Evolutionary conservation across 2,888 invertebrate species (phyloP), one percentile per base, ranked within the genome.

Genomic region (Endomychus coccineus): DNA sequence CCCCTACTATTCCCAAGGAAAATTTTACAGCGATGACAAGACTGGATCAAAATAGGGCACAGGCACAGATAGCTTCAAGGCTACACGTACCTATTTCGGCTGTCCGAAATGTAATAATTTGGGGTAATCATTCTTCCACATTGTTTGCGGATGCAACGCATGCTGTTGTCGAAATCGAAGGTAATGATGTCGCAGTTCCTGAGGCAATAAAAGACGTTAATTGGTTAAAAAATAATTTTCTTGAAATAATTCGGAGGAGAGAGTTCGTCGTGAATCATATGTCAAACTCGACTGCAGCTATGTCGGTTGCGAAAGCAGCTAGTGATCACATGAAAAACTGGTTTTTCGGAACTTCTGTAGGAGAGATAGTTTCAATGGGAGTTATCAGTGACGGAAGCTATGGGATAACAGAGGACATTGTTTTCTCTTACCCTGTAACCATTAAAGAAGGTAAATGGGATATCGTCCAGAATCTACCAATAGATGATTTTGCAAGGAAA

Each of bases 81-180:
- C 52, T 84, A 21, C 74, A 74, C 10, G 71, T 80, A 1, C 74
- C 76, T 43, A 80, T 89, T 16, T 76, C 78, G 42, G 74, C 81
- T 58, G 86, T 55, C 1, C 78, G 78, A 55, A 95, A 95, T 62
- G 83, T 94, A 10, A 84, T 94, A 43, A 97, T 99, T 63, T 99
- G 98, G 98, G 98, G 98, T 27, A 99, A 98, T 69, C 98, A 98
- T 66, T 97, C 97, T 0, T 89, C 92, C 3, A 99, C 98, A 5
- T 97, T 98, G 70, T 97, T 87, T 67, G 97, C 98, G 4, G 98
- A 98, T 71, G 84, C 86, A 0, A 72, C 77, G 16, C 80, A 85
- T 59, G 87, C 86, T 16, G 9, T 16, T 29, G 38, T 27, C 12
- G 22, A 21, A 21, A 21, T 40, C 3, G 70, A 71, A 36, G 74